Base-by-base conservation (phyloP, 2,113 vertebrate species). In the Puma concolor region DNA sequence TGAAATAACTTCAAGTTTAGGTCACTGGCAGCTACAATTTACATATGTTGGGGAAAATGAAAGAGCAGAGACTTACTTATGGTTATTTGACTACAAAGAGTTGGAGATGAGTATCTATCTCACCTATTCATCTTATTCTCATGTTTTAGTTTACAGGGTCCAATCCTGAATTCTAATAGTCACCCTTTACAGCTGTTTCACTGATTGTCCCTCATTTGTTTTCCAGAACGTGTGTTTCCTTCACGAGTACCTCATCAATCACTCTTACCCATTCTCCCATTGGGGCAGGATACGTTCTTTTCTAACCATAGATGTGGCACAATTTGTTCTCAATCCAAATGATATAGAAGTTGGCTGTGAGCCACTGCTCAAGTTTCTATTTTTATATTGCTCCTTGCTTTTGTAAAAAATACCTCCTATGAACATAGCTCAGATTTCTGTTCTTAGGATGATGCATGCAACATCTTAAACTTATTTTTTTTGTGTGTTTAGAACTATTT, bases 261-360 rank as follows among this genome's bases (percentile, higher is more conserved):
- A 97, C 84, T 88, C 85, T 93, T 60, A 41, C 67, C n/a, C 71
- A 36, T 76, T 57, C 38, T 88, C 44, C 60, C 38, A 27, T 69
- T 90, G 3, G 33, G 88, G 76, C 13, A 97, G 80, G 84, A 77
- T 82, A 60, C 88, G 81, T 83, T 97, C 71, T 97, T 88, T 95
- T 87, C 66, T 95, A 90, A 88, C 13, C 12, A 85, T 91, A 87
- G 71, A 80, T 64, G 71, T 76, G 63, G 81, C 57, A 82, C 71
- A 84, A 67, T 97, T 97, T 97, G 80, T 97, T 96, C 93, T 93
- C 52, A 88, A 44, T 84, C 60, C 94, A 96, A 96, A 96, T 82
- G 71, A 95, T 38, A 87, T 4, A 92, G 92, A 97, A 97, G 57
- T 82, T 82, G 83, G 64, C 84, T 92, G 54, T 96, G 48, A 96